These are phyloP conservation scores for Hyppa rectilinea DNA, from an alignment of 2,888 invertebrate genomes.

Conservation along the genomic window DNA sequence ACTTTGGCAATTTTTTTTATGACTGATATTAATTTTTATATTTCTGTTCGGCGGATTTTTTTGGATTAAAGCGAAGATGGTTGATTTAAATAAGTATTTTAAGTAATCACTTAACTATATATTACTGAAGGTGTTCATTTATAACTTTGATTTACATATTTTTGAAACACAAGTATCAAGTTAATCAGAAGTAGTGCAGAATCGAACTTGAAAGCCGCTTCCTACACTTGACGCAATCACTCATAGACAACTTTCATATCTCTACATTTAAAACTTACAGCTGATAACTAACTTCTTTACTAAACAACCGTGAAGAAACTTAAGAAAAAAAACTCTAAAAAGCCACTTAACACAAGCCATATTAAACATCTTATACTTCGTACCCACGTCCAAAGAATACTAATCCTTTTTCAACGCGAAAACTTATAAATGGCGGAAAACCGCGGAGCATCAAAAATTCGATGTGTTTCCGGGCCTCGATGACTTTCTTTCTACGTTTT, in stretches of 20 bases:
- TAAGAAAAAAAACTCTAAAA: background rate
- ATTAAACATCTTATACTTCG: background rate
- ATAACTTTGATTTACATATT: background rate
- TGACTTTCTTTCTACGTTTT: constrained; percentile 49
- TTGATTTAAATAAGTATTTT: background rate
- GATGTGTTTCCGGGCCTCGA: constrained; percentile 44
- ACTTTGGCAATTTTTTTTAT: constrained; percentile 18
- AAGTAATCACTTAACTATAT: background rate
- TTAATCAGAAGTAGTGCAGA: background rate
- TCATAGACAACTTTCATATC: background rate
- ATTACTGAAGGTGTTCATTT: background rate
- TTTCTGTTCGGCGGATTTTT: background rate
- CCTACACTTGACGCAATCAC: background rate
- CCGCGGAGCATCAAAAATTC: constrained; percentile 48
- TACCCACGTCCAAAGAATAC: constrained; percentile 28
- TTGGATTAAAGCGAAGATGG: background rate
- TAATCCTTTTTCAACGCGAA: constrained; percentile 23
- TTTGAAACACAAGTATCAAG: background rate
- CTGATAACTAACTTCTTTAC: background rate
- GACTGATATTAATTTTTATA: constrained; percentile 22
- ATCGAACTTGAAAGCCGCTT: background rate
- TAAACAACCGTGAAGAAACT: background rate
- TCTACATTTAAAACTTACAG: background rate
- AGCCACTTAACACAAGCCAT: background rate
- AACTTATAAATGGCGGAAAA: constrained; percentile 11